Percentiles rank a stretch among this genome's conserved stretches.
These are phyloP conservation scores for Trachelus iudaicus DNA, from an alignment of 2,888 invertebrate species.

Conservation along the genomic window DNA sequence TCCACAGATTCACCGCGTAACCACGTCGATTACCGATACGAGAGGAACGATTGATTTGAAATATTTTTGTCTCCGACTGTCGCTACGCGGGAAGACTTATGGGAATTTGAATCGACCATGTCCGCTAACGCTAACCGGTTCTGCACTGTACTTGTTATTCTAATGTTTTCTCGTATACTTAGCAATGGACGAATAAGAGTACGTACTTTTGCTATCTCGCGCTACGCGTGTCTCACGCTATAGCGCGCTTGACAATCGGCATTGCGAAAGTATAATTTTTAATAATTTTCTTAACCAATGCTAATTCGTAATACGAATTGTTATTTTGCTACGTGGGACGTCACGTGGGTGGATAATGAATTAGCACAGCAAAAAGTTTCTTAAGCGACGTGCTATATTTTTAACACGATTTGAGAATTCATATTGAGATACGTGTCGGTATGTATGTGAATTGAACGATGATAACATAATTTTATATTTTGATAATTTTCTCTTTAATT, in stretches of 20 bases:
- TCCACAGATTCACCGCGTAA: not conserved
- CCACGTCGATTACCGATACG: not conserved
- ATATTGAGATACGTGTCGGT: not conserved
- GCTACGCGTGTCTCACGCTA: not conserved
- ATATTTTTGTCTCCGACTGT: not conserved
- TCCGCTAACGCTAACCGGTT: not conserved
- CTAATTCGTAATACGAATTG: not conserved
- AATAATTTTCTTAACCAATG: not conserved
- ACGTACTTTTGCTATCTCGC: not conserved
- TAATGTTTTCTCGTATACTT: no score
- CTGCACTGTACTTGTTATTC: no score
- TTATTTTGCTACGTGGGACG: not conserved
- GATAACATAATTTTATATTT: no score
- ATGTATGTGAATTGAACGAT: no score
- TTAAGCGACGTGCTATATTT: not conserved
- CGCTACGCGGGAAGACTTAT: not conserved
- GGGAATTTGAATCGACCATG: not conserved
- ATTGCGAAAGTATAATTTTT: not conserved
- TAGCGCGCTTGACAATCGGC: not conserved
- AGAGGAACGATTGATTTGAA: not conserved
- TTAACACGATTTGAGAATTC: not conserved
- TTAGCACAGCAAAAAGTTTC: not conserved
- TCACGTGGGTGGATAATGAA: not conserved
- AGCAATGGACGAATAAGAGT: not conserved
- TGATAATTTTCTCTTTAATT: no score